Evolutionary conservation across 1,140 invertebrate species (phyloP).

Genomic region (Matsumurasca onukii): DNA sequence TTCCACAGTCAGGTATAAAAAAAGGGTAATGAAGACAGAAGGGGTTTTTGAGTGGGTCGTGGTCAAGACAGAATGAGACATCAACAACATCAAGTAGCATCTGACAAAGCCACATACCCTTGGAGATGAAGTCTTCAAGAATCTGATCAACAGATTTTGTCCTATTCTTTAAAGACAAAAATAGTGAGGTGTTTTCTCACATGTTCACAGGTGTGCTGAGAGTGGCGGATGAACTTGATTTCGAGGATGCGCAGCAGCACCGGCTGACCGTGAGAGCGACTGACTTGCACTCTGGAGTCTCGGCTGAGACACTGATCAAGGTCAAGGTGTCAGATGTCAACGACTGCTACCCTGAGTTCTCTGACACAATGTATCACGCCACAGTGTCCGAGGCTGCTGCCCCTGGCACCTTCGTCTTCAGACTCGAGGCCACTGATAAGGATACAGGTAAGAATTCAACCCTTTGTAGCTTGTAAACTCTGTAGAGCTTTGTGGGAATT

Average conservation of each 20-base stretch:
- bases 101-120: too few relatives aligned
- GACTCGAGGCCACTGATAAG: slow-evolving; percentile 73
- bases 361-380: slow-evolving; percentile 77
- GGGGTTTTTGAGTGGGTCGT: too few relatives aligned
- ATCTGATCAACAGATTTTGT: too few relatives aligned
- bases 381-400: slow-evolving; percentile 79
- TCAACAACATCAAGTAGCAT: too few relatives aligned
- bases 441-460: slow-evolving; percentile 70
- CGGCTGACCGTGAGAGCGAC: slow-evolving; percentile 82
- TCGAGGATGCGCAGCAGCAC: slow-evolving; percentile 75
- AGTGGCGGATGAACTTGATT: slow-evolving; percentile 84
- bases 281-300: slow-evolving; percentile 86
- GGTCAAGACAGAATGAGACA: too few relatives aligned
- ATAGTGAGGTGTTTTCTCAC: too few relatives aligned
- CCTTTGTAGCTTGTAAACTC: too few relatives aligned
- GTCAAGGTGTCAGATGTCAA: slow-evolving; percentile 84
- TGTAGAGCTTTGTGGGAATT: too few relatives aligned
- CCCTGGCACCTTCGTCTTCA: slow-evolving; percentile 73
- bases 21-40: too few relatives aligned
- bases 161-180: too few relatives aligned
- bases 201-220: slow-evolving; percentile 70
- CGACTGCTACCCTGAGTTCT: slow-evolving; percentile 84
- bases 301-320: slow-evolving; percentile 78
- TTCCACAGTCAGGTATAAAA: too few relatives aligned
- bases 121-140: too few relatives aligned